phyloP scores from a whole-genome alignment of 2,113 vertebrate species.

The Corydoras maculifer region DNA sequence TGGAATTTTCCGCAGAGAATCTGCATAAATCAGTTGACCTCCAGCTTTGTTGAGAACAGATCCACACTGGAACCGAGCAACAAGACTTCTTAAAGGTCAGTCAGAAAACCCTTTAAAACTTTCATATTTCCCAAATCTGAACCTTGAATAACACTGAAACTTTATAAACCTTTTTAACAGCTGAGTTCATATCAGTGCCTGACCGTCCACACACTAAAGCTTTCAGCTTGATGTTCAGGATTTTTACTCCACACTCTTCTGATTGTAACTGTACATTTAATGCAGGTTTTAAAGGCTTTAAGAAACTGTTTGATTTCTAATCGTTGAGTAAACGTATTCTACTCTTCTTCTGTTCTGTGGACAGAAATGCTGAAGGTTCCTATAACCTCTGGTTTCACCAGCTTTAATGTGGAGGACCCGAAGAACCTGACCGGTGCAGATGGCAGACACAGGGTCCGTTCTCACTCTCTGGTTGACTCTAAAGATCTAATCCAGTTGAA shows the following conservation, averaged over 20 bases:
- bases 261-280: too few relatives aligned
- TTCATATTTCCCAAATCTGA: background rate
- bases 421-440: constrained; percentile 33
- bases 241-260: too few relatives aligned
- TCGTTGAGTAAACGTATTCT: too few relatives aligned
- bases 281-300: too few relatives aligned
- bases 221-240: too few relatives aligned
- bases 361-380: constrained; percentile 53
- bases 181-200: too few relatives aligned
- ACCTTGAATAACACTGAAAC: background rate
- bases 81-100: too few relatives aligned
- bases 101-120: background rate
- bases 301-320: too few relatives aligned
- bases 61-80: constrained; percentile 1
- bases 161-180: background rate
- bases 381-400: constrained; percentile 42
- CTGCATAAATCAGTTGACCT: constrained; percentile 20
- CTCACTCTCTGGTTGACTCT: constrained; percentile 48
- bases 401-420: constrained; percentile 46
- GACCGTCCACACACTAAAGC: too few relatives aligned
- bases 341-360: background rate
- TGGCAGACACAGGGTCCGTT: constrained; percentile 50
- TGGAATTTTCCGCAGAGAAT: constrained; percentile 22
- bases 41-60: constrained; percentile 1
- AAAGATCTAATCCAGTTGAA: background rate